These are phyloP conservation scores for Macropus fuliginosus DNA, from an alignment of 2,797 vertebrate genomes.

Conservation along the genomic window DNA sequence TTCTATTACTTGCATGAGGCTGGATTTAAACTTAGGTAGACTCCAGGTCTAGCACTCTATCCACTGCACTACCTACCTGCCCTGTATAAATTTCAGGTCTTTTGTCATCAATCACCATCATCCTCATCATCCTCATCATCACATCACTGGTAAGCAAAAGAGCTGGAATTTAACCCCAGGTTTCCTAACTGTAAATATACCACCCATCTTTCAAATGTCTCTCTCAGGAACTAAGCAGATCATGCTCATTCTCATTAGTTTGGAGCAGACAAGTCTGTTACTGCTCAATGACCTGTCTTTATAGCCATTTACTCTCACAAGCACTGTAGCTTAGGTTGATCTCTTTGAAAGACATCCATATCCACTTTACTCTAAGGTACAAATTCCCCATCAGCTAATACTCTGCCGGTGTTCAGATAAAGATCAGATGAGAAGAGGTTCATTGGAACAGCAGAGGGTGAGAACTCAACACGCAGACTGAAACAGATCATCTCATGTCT, in stretches of 20 bases:
- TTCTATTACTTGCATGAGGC: background rate
- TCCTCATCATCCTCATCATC: background rate
- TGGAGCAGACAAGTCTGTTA: background rate
- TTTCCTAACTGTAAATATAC: background rate
- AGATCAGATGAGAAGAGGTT: background rate
- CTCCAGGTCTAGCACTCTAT: background rate
- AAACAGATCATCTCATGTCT: background rate
- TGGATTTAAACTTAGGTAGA: background rate
- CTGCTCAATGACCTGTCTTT: background rate
- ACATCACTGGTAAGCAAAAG: background rate
- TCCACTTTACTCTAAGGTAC: background rate
- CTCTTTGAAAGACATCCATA: background rate
- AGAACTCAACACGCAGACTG: conserved; percentile 1
- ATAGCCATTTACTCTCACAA: background rate
- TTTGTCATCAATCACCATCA: background rate
- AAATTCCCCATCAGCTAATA: background rate
- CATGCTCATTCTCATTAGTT: background rate
- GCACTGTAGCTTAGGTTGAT: background rate
- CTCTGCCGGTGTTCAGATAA: background rate
- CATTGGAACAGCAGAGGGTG: background rate
- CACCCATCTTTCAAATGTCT: background rate
- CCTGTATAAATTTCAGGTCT: background rate
- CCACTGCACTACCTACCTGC: background rate
- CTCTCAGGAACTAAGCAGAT: background rate
- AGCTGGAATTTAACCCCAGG: background rate